Evolutionary conservation across 1,140 invertebrate genomes (phyloP).

Genomic region (Aricia agestis): DNA sequence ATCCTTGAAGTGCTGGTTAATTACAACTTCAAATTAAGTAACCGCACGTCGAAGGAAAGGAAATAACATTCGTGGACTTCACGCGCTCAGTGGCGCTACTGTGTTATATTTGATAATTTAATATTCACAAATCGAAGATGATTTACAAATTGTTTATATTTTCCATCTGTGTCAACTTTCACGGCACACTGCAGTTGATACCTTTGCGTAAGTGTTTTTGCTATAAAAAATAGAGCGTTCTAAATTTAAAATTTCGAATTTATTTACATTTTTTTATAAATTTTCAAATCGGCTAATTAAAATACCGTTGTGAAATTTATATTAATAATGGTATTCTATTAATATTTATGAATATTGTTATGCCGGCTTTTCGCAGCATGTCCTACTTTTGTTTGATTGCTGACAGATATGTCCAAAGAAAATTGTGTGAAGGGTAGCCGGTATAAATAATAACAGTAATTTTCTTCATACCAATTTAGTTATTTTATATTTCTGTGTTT

Average conservation of each 20-base stretch:
- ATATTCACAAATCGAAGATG: constrained; percentile 2
- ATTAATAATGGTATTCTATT: constrained; percentile 7
- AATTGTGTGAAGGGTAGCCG: not conserved
- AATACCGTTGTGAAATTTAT: too few species aligned
- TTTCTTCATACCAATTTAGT: too few species aligned
- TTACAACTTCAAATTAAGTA: constrained; percentile 51
- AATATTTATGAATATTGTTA: constrained; percentile 6
- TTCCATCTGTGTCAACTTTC: constrained; percentile 41
- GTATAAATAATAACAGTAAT: too few species aligned
- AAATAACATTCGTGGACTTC: constrained; percentile 43
- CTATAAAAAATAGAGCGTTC: not conserved
- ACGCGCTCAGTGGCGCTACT: constrained; percentile 37
- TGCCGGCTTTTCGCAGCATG: not conserved
- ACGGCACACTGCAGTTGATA: constrained; percentile 49
- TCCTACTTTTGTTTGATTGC: constrained; percentile 5
- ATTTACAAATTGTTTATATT: constrained; percentile 2
- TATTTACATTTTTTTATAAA: too few species aligned
- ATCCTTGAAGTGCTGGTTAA: constrained; percentile 55
- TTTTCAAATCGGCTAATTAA: too few species aligned
- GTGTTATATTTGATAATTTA: constrained; percentile 19
- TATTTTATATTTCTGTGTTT: too few species aligned
- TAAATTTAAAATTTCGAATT: too few species aligned
- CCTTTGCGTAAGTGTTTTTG: constrained; percentile 59
- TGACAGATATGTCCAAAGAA: not conserved
- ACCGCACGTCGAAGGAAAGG: constrained; percentile 27